A percentile compares a stretch with the other conserved stretches of the same genome.
These are phyloP conservation scores for Platyrinchus mystaceus DNA, from an alignment of 2,797 vertebrate genomes.

Conservation along the genomic window DNA sequence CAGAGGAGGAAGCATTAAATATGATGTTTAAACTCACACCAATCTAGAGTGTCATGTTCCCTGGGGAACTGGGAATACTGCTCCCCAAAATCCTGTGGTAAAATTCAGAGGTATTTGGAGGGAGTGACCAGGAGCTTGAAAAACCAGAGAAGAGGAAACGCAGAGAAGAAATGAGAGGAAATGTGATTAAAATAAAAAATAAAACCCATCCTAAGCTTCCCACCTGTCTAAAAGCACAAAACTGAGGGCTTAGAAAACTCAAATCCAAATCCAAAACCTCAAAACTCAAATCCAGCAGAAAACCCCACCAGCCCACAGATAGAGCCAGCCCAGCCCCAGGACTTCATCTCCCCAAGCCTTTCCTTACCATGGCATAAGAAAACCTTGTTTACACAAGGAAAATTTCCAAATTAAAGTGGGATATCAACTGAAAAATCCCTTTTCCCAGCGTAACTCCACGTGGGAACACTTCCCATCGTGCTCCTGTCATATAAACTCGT, in stretches of 20 bases:
- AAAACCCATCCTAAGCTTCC: background rate
- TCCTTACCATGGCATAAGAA: background rate
- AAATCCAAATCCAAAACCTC: background rate
- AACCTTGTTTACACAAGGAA: background rate
- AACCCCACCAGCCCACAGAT: background rate
- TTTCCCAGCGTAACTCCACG: rapidly evolving
- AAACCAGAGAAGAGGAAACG: background rate
- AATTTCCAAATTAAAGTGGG: background rate
- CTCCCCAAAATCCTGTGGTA: background rate
- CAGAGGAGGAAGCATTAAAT: background rate
- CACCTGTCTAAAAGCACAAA: background rate
- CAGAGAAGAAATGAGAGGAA: background rate
- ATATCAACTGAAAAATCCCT: background rate
- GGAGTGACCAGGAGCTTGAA: background rate
- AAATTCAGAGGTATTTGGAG: background rate
- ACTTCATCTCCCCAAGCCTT: background rate
- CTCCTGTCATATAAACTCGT: rapidly evolving
- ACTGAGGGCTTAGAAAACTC: background rate
- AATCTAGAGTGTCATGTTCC: background rate
- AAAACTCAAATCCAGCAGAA: background rate
- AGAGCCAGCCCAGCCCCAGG: background rate
- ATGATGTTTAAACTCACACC: background rate
- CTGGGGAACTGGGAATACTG: background rate
- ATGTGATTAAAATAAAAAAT: background rate
- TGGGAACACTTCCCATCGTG: rapidly evolving